A percentile compares a stretch with the other conserved stretches of the same genome.
Conservation (phyloP, 2,888 invertebrate species). For the Ectemnius lituratus region DNA sequence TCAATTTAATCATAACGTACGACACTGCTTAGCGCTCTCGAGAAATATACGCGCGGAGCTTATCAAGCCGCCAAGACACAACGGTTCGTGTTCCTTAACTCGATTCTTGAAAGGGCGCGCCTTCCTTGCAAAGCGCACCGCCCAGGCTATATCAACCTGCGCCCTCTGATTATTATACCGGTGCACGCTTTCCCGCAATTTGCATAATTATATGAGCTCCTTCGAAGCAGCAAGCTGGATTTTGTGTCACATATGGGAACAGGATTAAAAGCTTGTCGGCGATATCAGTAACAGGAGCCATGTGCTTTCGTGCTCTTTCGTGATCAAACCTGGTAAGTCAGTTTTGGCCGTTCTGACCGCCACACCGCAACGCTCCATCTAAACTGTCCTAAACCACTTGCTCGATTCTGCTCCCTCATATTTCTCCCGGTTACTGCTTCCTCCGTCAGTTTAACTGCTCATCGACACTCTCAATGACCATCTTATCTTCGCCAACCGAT, state of each 20-base stretch:
- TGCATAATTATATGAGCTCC: slow-evolving; percentile 2
- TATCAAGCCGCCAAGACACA: slow-evolving; percentile 3
- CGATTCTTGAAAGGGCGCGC: background rate
- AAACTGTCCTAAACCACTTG: no score
- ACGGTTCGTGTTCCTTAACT: slow-evolving; percentile 5
- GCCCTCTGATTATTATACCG: background rate
- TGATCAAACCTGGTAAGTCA: no score
- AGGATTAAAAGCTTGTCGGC: background rate
- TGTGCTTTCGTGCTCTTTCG: no score
- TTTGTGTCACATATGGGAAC: no score
- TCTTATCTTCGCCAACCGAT: no score
- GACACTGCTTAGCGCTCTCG: slow-evolving; percentile 23
- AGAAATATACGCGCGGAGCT: slow-evolving; percentile 19
- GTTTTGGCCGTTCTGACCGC: no score
- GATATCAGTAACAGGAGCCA: background rate
- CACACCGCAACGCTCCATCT: no score
- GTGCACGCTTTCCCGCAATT: slow-evolving; percentile 4
- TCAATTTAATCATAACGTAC: slow-evolving; percentile 44
- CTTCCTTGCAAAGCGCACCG: background rate
- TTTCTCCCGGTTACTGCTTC: no score
- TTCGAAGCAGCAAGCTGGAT: background rate
- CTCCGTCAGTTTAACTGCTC: no score
- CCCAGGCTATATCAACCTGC: background rate
- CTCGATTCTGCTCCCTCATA: no score
- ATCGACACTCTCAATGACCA: no score